phyloP scores from a whole-genome alignment of 53 echinoderm and acorn worm genomes.

The Echinarachnius parma region DNA sequence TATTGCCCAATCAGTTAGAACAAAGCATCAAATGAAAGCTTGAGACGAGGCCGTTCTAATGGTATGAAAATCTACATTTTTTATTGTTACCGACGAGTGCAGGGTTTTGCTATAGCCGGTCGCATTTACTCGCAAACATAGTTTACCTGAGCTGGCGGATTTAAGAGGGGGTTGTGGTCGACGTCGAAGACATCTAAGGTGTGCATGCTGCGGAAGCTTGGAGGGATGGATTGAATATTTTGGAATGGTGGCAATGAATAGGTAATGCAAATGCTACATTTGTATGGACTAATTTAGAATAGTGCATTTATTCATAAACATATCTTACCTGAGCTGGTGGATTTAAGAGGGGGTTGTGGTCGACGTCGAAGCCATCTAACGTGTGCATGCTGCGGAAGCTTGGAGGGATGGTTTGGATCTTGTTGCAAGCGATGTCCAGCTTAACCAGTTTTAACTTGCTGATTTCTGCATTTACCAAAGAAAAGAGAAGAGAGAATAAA shows the following conservation, averaged over 20 bases:
- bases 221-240: constrained; percentile 80
- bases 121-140: too few relatives aligned
- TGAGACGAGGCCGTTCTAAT: too few relatives aligned
- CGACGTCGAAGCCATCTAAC: constrained; percentile 73
- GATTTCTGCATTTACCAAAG: constrained; percentile 60
- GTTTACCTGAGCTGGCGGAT: constrained; percentile 95
- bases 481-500: not conserved
- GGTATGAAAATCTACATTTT: too few relatives aligned
- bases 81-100: too few relatives aligned
- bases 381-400: constrained; percentile 68
- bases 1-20: too few relatives aligned
- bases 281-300: too few relatives aligned
- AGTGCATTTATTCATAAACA: too few relatives aligned
- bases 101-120: too few relatives aligned
- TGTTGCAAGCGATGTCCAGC: constrained; percentile 95
- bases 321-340: constrained; percentile 97
- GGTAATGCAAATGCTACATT: too few relatives aligned
- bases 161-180: constrained; percentile 81
- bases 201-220: constrained; percentile 64
- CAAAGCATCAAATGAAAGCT: too few relatives aligned
- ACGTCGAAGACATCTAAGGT: constrained; percentile 77
- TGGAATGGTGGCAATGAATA: too few relatives aligned
- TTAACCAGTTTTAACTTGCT: constrained; percentile 72
- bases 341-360: constrained; percentile 81
- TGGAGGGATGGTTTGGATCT: constrained; percentile 77